phyloP scores from a whole-genome alignment of 2,888 invertebrate genomes.

The Minunthozetes semirufus region DNA sequence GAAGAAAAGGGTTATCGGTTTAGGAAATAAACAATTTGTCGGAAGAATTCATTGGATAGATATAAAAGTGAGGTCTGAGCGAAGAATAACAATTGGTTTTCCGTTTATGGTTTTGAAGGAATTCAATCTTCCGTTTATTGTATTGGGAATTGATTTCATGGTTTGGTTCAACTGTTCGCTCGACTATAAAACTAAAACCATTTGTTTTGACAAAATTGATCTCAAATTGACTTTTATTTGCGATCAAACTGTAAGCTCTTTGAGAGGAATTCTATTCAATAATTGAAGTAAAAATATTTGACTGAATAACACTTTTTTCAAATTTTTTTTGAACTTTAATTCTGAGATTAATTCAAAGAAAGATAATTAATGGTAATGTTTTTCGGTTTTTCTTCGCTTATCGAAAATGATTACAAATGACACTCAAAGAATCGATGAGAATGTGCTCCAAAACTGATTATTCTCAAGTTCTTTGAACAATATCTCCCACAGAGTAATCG shows the following conservation, averaged over 20 bases:
- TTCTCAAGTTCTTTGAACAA: too few species aligned
- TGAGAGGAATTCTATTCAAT: neutral
- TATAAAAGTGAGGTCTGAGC: neutral
- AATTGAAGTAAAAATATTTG: too few species aligned
- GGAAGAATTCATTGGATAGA: constrained; percentile 9
- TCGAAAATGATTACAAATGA: too few species aligned
- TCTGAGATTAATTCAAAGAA: too few species aligned
- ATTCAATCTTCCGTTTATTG: neutral
- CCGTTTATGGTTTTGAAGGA: neutral
- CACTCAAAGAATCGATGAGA: too few species aligned
- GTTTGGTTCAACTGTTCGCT: neutral
- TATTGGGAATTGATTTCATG: constrained; percentile 4
- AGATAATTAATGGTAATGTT: too few species aligned
- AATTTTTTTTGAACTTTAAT: too few species aligned
- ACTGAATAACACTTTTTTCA: too few species aligned
- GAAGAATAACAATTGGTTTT: neutral
- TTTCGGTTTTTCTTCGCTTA: too few species aligned
- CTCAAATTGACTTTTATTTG: neutral
- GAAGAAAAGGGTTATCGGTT: neutral
- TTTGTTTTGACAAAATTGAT: neutral
- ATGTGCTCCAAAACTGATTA: too few species aligned
- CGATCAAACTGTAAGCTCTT: neutral
- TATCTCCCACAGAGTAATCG: too few species aligned
- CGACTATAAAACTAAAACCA: neutral
- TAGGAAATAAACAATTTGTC: neutral